phyloP scores from a whole-genome alignment of 2,113 vertebrate genomes.

The Litocranius walleri region DNA sequence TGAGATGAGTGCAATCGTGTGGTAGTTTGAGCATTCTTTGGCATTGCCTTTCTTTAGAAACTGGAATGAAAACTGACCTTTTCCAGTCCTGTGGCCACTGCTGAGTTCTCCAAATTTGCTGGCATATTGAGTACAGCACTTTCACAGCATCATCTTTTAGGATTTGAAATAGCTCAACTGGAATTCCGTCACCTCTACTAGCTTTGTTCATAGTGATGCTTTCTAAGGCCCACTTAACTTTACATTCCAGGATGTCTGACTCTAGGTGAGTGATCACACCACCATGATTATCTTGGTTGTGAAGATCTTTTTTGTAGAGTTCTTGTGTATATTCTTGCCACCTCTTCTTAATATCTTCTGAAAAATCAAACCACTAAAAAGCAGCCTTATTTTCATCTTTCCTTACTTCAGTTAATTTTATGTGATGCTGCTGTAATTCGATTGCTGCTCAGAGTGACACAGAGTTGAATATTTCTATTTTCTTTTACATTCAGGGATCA shows the following conservation, averaged over 20 bases:
- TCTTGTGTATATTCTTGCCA: background rate
- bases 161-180: background rate
- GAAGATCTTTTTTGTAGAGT: background rate
- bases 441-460: background rate
- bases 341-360: background rate
- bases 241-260: background rate
- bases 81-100: background rate
- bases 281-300: accelerated
- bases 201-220: background rate
- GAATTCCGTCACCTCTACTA: background rate
- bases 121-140: background rate
- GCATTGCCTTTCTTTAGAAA: background rate
- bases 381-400: background rate
- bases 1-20: background rate
- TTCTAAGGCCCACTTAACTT: background rate
- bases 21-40: background rate
- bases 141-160: background rate
- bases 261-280: background rate
- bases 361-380: background rate
- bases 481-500: background rate
- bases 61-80: background rate
- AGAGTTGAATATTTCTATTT: background rate
- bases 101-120: background rate
- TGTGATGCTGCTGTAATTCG: background rate
- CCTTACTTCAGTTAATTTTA: background rate